Evolutionary conservation across 2,888 invertebrate species (phyloP).

Genomic region (Hybos culiciformis): DNA sequence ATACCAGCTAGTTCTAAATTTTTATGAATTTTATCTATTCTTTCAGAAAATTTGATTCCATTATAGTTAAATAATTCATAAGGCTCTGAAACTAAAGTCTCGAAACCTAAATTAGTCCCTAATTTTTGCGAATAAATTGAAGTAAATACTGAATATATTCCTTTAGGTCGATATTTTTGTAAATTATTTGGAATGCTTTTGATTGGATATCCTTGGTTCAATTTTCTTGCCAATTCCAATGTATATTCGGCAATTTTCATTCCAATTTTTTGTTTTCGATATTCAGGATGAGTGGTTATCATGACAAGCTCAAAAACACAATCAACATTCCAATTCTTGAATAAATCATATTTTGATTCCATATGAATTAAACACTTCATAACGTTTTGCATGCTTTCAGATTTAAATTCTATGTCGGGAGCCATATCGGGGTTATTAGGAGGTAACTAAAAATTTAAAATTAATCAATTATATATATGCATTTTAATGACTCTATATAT

Average conservation of each 20-base stretch:
- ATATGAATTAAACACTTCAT: constrained; percentile 42
- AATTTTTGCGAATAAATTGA: constrained; percentile 44
- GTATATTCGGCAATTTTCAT: constrained; percentile 38
- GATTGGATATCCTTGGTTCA: constrained; percentile 35
- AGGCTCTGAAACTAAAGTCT: constrained; percentile 37
- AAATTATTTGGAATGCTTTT: constrained; percentile 13
- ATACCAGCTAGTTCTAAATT: constrained; percentile 3
- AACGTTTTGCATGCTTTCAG: constrained; percentile 5
- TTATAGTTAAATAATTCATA: constrained; percentile 42
- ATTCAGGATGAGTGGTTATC: constrained; percentile 38
- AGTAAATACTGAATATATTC: constrained; percentile 48
- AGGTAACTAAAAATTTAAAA: constrained; percentile 1
- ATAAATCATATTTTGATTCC: constrained; percentile 42
- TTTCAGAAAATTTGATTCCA: constrained; percentile 45
- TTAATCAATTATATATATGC: background rate
- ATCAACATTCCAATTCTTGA: constrained; percentile 42
- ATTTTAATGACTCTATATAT: background rate
- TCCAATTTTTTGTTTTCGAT: constrained; percentile 39
- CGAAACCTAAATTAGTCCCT: constrained; percentile 41
- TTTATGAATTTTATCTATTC: constrained; percentile 34
- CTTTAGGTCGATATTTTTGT: constrained; percentile 17
- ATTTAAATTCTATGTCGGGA: background rate
- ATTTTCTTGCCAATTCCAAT: constrained; percentile 36
- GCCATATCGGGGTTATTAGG: background rate
- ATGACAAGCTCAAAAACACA: constrained; percentile 52